phyloP scores from a whole-genome alignment of 1,140 invertebrate genomes.

The Cherax quadricarinatus region DNA sequence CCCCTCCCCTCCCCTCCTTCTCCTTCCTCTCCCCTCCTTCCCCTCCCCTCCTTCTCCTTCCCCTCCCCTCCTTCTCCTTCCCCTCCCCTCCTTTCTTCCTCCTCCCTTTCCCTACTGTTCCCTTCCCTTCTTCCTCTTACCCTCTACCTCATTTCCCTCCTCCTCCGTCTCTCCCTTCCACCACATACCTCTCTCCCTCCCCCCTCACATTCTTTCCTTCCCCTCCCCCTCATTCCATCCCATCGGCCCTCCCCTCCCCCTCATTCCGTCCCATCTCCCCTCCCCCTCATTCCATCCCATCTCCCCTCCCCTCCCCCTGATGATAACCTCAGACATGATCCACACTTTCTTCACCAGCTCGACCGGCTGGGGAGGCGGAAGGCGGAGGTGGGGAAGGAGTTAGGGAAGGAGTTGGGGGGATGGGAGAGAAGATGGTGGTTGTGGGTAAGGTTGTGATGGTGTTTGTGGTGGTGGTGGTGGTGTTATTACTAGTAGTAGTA shows the following conservation, averaged over 20 bases:
- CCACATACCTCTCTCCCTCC: neutral
- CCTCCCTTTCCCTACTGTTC: neutral
- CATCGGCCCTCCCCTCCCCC: neutral
- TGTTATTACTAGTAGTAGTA: neutral
- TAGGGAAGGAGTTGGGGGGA: too few relatives aligned
- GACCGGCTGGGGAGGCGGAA: neutral
- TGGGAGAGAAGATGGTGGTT: neutral
- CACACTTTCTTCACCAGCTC: too few relatives aligned
- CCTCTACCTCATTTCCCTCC: neutral
- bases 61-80: neutral
- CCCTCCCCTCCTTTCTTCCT: neutral
- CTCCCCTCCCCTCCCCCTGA: too few relatives aligned
- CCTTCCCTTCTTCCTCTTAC: neutral
- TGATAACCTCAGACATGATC: too few relatives aligned
- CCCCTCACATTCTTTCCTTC: slow-evolving; percentile 3
- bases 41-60: neutral
- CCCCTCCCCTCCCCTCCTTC: neutral
- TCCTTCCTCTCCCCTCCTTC: neutral
- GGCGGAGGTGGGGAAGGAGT: neutral
- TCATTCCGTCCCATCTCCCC: too few relatives aligned
- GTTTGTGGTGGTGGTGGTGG: too few relatives aligned
- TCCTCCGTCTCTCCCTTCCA: neutral
- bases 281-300: neutral
- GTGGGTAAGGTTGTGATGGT: neutral
- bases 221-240: neutral